Conservation (phyloP, 2,888 invertebrate species). For the Mystacides longicornis region DNA sequence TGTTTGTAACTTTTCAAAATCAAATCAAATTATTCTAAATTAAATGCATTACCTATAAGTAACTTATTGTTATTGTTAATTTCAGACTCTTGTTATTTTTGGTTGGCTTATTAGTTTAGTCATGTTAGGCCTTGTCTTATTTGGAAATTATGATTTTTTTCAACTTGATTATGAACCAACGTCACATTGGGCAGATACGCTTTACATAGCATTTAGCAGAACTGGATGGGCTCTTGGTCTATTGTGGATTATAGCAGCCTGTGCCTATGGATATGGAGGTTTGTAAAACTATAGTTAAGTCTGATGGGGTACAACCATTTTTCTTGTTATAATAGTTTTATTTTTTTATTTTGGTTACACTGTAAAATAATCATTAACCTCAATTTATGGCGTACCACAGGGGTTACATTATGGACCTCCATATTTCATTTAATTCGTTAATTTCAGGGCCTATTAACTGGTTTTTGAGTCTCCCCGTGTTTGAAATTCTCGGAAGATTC, state of each 20-base stretch:
- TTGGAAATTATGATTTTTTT: slow-evolving; percentile 11
- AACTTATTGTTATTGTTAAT: background rate
- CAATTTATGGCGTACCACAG: too few species aligned
- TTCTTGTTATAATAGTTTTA: too few species aligned
- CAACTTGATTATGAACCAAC: background rate
- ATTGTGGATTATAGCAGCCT: slow-evolving; percentile 15
- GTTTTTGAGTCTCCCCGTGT: slow-evolving; percentile 43
- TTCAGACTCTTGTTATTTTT: slow-evolving; percentile 6
- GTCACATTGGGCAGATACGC: slow-evolving; percentile 3
- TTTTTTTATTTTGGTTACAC: too few species aligned
- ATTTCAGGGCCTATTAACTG: slow-evolving; percentile 44
- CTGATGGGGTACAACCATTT: slow-evolving; percentile 34
- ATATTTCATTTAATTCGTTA: too few species aligned
- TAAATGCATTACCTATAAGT: slow-evolving; percentile 31
- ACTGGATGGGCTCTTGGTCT: slow-evolving; percentile 14
- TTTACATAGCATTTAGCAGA: slow-evolving; percentile 16
- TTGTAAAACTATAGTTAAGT: slow-evolving; percentile 25
- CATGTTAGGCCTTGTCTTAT: slow-evolving; percentile 9
- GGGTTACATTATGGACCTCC: too few species aligned
- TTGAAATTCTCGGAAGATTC: slow-evolving; percentile 46
- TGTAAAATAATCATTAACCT: too few species aligned
- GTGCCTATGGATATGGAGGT: slow-evolving; percentile 21
- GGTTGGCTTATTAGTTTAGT: slow-evolving; percentile 12
- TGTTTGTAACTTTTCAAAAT: background rate
- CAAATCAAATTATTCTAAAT: too few species aligned